Conservation (phyloP, 1,140 invertebrate species). For the Aphaenogaster floridana region DNA sequence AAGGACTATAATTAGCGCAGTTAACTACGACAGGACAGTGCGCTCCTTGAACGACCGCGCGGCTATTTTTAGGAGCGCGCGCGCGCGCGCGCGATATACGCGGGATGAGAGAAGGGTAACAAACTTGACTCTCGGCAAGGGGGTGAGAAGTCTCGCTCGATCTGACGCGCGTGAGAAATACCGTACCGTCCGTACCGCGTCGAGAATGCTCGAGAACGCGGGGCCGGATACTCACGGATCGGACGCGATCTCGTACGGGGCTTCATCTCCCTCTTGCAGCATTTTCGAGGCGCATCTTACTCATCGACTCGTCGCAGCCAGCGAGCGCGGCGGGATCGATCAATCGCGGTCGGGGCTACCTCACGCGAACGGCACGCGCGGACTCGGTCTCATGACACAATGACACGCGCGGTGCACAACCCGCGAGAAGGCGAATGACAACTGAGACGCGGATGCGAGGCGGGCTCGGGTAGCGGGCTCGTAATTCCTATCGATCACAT, state of each 20-base stretch:
- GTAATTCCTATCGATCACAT: slow-evolving; percentile 62
- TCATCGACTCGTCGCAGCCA: slow-evolving; percentile 62
- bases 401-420: slow-evolving; percentile 29
- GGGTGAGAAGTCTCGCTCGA: neutral
- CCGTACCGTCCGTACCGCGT: too few relatives aligned
- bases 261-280: slow-evolving; percentile 84
- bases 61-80: slow-evolving; percentile 77
- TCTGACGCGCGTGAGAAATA: too few relatives aligned
- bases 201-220: too few relatives aligned
- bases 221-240: slow-evolving; percentile 79
- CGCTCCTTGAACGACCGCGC: slow-evolving; percentile 59
- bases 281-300: slow-evolving; percentile 83
- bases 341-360: neutral
- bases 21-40: slow-evolving; percentile 54
- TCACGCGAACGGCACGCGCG: slow-evolving; percentile 38
- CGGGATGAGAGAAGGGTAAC: neutral
- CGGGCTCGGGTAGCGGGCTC: too few relatives aligned
- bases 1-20: slow-evolving; percentile 76
- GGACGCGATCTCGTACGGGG: slow-evolving; percentile 77
- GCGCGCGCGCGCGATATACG: slow-evolving; percentile 17
- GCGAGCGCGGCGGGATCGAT: neutral
- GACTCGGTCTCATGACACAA: slow-evolving; percentile 63
- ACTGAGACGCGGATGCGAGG: slow-evolving; percentile 32
- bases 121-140: neutral
- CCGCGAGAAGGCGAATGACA: slow-evolving; percentile 60